Evolutionary conservation across 92 coral and sea anemone species (phyloP), one percentile per base, ranked within the genome.

Genomic region (Blastomussa wellsi): DNA sequence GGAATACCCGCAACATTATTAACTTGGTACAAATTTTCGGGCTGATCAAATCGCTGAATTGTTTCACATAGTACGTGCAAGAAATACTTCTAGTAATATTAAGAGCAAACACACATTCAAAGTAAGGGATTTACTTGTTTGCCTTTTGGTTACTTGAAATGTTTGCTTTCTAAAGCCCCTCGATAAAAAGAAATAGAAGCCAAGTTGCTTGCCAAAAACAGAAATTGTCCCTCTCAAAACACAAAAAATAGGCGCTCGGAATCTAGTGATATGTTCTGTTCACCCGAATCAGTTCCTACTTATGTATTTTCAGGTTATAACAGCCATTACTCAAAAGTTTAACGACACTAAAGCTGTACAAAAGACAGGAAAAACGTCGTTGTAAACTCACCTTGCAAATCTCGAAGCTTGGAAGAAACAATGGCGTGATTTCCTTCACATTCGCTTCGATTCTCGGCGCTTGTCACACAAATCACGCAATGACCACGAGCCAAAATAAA

Each of bases 391-490:
- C 86, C 86, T 71, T 36, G 35, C 22, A 72, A 72, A 51, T 52
- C 51, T 51, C 51, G 41, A 38, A 51, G 53, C 53, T 22, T 59
- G 26, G 47, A 38, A 69, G 77, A 24, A 32, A 38, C 13, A 51
- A 47, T 72, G 70, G 38, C 70, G 78, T 82, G 86, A 71, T 82
- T 72, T 70, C 48, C 20, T 71, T 22, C 28, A 44, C 86, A 55
- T 4, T 24, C 22, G 79, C 78, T 33, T 19, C 36, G 70, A 52
- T 51, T 35, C 64, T 52, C 49, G 51, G 36, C 29, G 78, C 36
- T 72, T 71, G 86, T 82, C 52, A 82, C 86, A 48, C 68, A 13
- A 77, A 82, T 70, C 78, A 72, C 86, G 78, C 84, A 65, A 67
- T 44, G 53, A 19, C 51, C 37, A 47, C 67, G 47, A 36, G 38